Evolutionary conservation across 2,113 vertebrate genomes (phyloP), one percentile per base, ranked within the genome.

Genomic region (Willisornis vidua): DNA sequence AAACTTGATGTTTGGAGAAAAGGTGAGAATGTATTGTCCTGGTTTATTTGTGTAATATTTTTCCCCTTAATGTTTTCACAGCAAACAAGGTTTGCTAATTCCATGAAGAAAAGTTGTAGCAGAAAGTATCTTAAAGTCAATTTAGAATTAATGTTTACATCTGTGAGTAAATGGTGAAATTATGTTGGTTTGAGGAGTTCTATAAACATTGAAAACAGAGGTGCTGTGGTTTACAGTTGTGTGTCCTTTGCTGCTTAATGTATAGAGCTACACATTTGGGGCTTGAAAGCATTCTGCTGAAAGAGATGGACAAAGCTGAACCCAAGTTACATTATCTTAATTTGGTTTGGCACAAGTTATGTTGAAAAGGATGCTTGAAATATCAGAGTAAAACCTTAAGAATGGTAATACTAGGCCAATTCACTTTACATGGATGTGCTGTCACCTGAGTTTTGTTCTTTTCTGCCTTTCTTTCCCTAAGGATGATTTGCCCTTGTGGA

Each of bases 101-200:
- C 16, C 22, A 25, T 78, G 29, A 57, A 61, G 43, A 46, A 58
- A 70, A 75, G 19, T 78, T 78, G 29, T 48, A 83, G 45, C 61
- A 92, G 87, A 48, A 49, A 65, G 31, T 73, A 24, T 78, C 39
- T 71, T 46, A 81, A n/a, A 14, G 49, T 92, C 86, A 87, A 12
- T 31, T 94, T 81, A 87, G 68, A 81, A 89, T 89, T 68, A 95
- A 46, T 93, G 90, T 86, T 94, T 94, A 43, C 6, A 22, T 68
- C 62, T 89, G 22, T 62, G n/a, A 72, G 65, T 62, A 85, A 83
- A 85, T 55, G 59, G 58, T 70, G 33, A 74, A 80, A 77, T 77
- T 5, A 23, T 12, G 4, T 86, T 93, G 63, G 63, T 92, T 84
- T 88, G 65, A 62, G 45, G 77, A 80, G 61, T 62, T 83, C 48